Base-by-base conservation (phyloP, 37 sponge, comb jelly and placozoan species). In the Ephydatia muelleri region DNA sequence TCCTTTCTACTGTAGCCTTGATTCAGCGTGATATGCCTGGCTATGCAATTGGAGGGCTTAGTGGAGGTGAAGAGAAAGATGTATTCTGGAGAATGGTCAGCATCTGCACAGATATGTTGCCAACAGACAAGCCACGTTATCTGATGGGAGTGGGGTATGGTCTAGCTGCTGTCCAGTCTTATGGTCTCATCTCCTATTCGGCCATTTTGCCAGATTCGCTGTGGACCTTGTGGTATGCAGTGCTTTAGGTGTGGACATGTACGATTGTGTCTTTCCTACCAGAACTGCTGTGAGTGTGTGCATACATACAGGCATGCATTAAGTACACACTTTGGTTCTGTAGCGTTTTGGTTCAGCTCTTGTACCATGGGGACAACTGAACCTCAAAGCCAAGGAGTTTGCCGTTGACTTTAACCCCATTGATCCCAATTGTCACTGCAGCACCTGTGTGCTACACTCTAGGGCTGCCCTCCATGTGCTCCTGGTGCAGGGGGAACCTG, bases 241-340 rank as follows among this genome's bases (percentile, higher is more conserved):
- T 86, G 98, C 98, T 57, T 80, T 98, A 9, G 98, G 98, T 6
- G 90, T 92, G 72, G 98, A 98, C 89, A 98, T 98, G 98, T 98
- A 90, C 79, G 98, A 98, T 76, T 98, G 98, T 88, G 98, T 98
- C 27, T 94, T 83, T 70, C 98, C 98, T 2, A 96, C 98, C 0
- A 80, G 98, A 75, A 94, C 96, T 34, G 98, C 94, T 13, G 94
- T 94, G 70, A 88, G 92, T 83, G 32, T 43, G 36, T 14, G 4
- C 4, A 13, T 39, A 29, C 22, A 76, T 23, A 27, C 0, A 43
- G 21, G n/a, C 0, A 38, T 25, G 13, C 35, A 34, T 25, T 40
- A 30, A 21, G 29, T 14, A 30, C 57, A 31, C 36, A 23, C 65
- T 21, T n/a, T 30, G 21, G 48, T 71, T 22, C 25, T 84, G 47